Conservation (phyloP, 1,140 invertebrate genomes). For the Microplitis mediator region DNA sequence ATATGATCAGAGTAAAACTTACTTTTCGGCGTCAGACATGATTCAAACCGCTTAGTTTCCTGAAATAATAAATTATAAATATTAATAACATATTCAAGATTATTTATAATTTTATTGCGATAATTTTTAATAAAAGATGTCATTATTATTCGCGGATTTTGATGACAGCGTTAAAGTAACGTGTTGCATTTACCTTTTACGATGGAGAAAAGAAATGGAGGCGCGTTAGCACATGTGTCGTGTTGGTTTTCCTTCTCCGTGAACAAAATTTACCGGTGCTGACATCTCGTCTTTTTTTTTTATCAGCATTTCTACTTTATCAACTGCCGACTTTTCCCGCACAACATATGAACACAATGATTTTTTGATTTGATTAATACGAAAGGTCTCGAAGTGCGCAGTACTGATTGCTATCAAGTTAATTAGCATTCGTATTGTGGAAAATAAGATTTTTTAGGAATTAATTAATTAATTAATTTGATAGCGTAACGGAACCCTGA, state of each 20-base stretch:
- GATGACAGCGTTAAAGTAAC: neutral
- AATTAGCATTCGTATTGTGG: too few relatives aligned
- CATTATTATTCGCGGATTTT: slow-evolving; percentile 43
- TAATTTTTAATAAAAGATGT: slow-evolving; percentile 36
- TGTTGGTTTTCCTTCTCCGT: too few relatives aligned
- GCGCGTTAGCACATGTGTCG: neutral
- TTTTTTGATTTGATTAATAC: neutral
- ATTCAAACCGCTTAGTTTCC: slow-evolving; percentile 39
- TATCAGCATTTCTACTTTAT: neutral
- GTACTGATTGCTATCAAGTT: too few relatives aligned
- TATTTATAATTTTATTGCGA: slow-evolving; percentile 21
- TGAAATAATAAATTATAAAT: slow-evolving; percentile 52
- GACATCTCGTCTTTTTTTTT: too few relatives aligned
- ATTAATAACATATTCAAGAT: slow-evolving; percentile 18
- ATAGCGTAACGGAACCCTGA: too few relatives aligned
- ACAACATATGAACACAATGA: neutral
- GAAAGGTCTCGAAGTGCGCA: too few relatives aligned
- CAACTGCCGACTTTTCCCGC: neutral
- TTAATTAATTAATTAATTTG: too few relatives aligned
- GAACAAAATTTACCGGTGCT: too few relatives aligned
- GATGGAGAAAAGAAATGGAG: slow-evolving; percentile 40
- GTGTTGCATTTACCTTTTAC: slow-evolving; percentile 44
- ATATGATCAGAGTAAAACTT: slow-evolving; percentile 52
- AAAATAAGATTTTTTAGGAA: too few relatives aligned
- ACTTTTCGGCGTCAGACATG: slow-evolving; percentile 72